phyloP scores from a whole-genome alignment of 2,113 vertebrate species.

The Tetraodon nigroviridis region DNA sequence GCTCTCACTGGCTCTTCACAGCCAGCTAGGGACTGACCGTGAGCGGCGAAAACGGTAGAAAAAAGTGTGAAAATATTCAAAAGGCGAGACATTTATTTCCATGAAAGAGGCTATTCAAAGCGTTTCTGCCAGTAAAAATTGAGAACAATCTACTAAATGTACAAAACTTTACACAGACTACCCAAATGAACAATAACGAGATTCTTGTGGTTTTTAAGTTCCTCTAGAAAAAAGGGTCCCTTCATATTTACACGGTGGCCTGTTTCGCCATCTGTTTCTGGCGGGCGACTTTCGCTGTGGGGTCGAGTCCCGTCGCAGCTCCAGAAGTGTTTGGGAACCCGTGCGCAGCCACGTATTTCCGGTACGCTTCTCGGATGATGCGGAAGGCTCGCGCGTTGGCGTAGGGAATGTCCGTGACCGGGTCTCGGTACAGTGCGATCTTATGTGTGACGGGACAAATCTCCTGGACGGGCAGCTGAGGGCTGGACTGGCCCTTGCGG shows the following conservation, averaged over 20 bases:
- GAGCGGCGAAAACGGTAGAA: no score
- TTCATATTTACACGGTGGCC: constrained; percentile 52
- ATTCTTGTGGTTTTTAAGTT: no score
- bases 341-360: constrained; percentile 90
- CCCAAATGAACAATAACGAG: no score
- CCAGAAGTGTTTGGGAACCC: constrained; percentile 81
- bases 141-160: no score
- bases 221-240: no score
- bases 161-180: no score
- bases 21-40: no score
- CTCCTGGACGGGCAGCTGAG: constrained; percentile 80
- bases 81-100: no score
- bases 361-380: constrained; percentile 92
- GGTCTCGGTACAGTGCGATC: constrained; percentile 86
- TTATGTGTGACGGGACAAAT: constrained; percentile 92
- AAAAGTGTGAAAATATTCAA: no score
- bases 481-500: constrained; percentile 30
- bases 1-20: no score
- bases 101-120: no score
- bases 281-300: constrained; percentile 63
- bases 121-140: no score
- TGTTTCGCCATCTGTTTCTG: constrained; percentile 87
- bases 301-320: constrained; percentile 58
- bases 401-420: constrained; percentile 93
- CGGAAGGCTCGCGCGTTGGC: constrained; percentile 87